Base-by-base conservation (phyloP, 1,140 invertebrate genomes). In the Copidosoma floridanum region DNA sequence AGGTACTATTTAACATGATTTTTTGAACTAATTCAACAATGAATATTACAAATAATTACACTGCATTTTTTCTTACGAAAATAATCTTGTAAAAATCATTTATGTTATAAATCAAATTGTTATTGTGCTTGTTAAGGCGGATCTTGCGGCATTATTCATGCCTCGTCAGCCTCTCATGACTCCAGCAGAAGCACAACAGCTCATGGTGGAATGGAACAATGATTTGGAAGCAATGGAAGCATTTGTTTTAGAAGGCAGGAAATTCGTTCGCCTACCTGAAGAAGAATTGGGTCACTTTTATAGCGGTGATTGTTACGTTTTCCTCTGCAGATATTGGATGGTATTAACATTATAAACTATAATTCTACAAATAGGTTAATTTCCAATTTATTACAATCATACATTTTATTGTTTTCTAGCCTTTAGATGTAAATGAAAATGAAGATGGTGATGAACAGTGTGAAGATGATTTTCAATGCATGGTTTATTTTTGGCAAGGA, bases 401-500 rank as follows among this genome's bases (percentile, higher is more conserved):
- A 43, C 55, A 37, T 64, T 59, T 62, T 62, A 56, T 64, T 54
- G 54, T 53, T 64, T 57, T 48, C 24, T 29, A 79, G 77, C 77
- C 76, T 35, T 59, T 77, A n/a, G 77, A 84, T 24, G 72, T 82
- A n/a, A 82, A 86, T 57, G 86, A 89, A 58, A 84, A 85, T 38
- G 86, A 89, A 59, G 83, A 83, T 16, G 85, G 85, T 2, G 87
- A 85, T 2, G 86, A 89, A 35, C 84, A 85, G 40, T 83, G 85
- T 37, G 90, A 93, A 70, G 93, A 95, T 68, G 92, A 97, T 74
- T 94, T 92, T 66, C 92, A 97, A 71, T 98, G 94, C 81, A 93
- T 97, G 32, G 96, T 99, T 8, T 99, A 99, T 77, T 99, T 99
- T 80, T 99, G 97, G 97, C 97, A 99, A 83, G 95, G 96, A 1